Conservation (phyloP, 1,140 invertebrate genomes). For the Planococcus citri region DNA sequence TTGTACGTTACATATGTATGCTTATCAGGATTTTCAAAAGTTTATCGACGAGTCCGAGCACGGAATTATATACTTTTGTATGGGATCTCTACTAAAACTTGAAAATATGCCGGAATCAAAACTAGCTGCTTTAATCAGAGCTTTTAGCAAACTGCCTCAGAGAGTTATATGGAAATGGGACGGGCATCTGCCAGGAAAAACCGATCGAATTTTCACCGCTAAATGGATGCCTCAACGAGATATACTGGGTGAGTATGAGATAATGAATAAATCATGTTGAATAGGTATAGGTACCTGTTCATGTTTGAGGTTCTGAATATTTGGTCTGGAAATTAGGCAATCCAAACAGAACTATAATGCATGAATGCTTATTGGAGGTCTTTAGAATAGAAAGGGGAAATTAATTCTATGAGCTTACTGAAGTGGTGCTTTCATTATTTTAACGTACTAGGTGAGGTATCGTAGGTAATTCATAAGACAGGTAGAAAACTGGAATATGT, state of each 20-base stretch:
- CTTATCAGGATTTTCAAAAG: slow-evolving; percentile 26
- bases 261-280: not conserved
- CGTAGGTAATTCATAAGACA: too few relatives aligned
- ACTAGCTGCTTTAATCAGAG: slow-evolving; percentile 42
- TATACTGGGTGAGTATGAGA: slow-evolving; percentile 25
- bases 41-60: slow-evolving; percentile 31
- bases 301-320: too few relatives aligned
- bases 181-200: slow-evolving; percentile 24
- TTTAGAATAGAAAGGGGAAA: too few relatives aligned
- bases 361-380: too few relatives aligned
- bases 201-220: slow-evolving; percentile 10
- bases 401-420: too few relatives aligned
- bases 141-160: slow-evolving; percentile 40
- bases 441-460: too few relatives aligned
- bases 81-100: slow-evolving; percentile 41
- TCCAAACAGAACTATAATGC: too few relatives aligned
- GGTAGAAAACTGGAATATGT: too few relatives aligned
- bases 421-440: too few relatives aligned
- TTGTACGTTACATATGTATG: not conserved
- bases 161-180: slow-evolving; percentile 41
- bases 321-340: too few relatives aligned
- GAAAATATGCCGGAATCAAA: slow-evolving; percentile 40
- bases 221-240: slow-evolving; percentile 24
- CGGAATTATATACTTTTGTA: slow-evolving; percentile 53
- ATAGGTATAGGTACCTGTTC: too few relatives aligned